A percentile compares a stretch with the other conserved stretches of the same genome.
Evolutionary conservation across 2,113 vertebrate species (phyloP).

Genomic region (Percopsis transmontana): DNA sequence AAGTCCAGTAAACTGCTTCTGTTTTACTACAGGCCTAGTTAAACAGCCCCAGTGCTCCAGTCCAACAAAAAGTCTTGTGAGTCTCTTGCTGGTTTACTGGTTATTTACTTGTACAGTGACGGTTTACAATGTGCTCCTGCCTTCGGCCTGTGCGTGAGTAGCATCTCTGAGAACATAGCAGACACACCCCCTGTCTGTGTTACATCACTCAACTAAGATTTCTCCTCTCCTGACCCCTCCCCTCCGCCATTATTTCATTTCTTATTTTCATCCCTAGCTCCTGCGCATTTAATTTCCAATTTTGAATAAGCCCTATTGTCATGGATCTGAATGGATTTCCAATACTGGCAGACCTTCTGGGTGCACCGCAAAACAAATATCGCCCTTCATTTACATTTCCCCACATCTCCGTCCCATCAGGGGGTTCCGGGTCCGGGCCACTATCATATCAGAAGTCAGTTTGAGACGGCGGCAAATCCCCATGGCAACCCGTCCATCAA

Average conservation of each 20-base stretch:
- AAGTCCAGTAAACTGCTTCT: background rate
- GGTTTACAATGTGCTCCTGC: background rate
- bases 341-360: slow-evolving; percentile 19
- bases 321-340: background rate
- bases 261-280: slow-evolving; percentile 2
- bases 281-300: background rate
- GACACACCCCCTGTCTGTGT: too few species aligned
- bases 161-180: too few species aligned
- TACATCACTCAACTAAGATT: background rate
- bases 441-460: slow-evolving; percentile 68
- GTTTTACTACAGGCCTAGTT: slow-evolving; percentile 31
- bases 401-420: slow-evolving; percentile 44
- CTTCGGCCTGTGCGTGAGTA: background rate
- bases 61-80: slow-evolving; percentile 6
- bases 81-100: slow-evolving; percentile 27
- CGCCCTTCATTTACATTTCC: slow-evolving; percentile 10
- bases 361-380: slow-evolving; percentile 2
- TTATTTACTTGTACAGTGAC: slow-evolving; percentile 16
- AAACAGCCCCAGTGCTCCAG: slow-evolving; percentile 8
- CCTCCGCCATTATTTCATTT: background rate
- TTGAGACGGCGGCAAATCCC: slow-evolving; percentile 50
- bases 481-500: slow-evolving; percentile 3
- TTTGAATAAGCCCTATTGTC: slow-evolving; percentile 3
- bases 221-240: background rate
- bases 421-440: slow-evolving; percentile 70